phyloP scores from a whole-genome alignment of 1,140 invertebrate genomes.

The Phortica variegata region DNA sequence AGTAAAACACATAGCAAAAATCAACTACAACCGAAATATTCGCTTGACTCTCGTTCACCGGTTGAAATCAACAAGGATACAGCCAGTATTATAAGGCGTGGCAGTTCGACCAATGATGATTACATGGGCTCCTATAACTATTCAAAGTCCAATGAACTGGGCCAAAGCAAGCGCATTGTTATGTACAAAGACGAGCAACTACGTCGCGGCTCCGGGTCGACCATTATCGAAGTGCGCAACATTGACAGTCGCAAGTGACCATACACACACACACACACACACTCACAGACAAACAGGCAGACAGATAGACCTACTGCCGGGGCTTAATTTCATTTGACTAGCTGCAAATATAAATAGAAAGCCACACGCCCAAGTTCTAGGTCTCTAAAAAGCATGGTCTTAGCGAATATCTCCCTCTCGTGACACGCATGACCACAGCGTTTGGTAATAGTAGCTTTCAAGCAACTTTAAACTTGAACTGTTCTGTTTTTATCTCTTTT shows the following conservation, averaged over 20 bases:
- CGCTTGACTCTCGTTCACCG: slow-evolving; percentile 42
- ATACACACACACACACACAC: slow-evolving; percentile 23
- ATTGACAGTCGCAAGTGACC: slow-evolving; percentile 16
- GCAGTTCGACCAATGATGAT: slow-evolving; percentile 67
- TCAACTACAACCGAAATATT: slow-evolving; percentile 40
- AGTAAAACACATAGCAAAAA: slow-evolving; percentile 23
- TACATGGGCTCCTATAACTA: slow-evolving; percentile 63
- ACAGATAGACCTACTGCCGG: slow-evolving; percentile 3
- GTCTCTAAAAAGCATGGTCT: too few relatives aligned
- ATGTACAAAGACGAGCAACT: slow-evolving; percentile 14
- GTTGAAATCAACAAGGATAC: slow-evolving; percentile 56
- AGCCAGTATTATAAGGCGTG: slow-evolving; percentile 59
- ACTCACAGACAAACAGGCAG: not conserved
- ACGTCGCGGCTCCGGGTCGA: slow-evolving; percentile 14
- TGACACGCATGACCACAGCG: too few relatives aligned
- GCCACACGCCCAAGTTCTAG: slow-evolving; percentile 12
- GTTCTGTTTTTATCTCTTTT: too few relatives aligned
- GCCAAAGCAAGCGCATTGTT: slow-evolving; percentile 43
- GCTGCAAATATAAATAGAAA: slow-evolving; percentile 54
- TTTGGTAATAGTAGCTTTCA: too few relatives aligned
- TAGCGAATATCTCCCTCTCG: too few relatives aligned
- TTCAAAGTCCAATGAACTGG: slow-evolving; percentile 63
- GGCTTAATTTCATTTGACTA: slow-evolving; percentile 57
- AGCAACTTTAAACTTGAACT: too few relatives aligned
- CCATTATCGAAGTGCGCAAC: slow-evolving; percentile 25